Evolutionary conservation across 2,888 invertebrate species (phyloP), one percentile per base, ranked within the genome.

Genomic region (Acrobasis consociella): DNA sequence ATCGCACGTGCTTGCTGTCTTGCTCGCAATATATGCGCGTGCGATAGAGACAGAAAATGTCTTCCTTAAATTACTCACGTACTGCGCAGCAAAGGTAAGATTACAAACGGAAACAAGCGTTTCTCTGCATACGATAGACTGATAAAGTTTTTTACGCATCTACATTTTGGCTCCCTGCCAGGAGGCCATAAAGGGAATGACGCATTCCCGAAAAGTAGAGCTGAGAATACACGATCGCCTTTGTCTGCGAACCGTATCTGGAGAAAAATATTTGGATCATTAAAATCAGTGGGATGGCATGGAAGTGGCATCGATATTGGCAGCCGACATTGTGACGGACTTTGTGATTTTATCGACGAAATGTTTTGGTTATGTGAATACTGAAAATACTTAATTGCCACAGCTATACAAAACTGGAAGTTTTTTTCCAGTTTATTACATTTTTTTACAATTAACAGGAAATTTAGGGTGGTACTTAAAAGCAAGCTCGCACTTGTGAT

Each of bases 151-250:
- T 79, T 78, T 80, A 74, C 75, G 74, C 73, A 74, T 70, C 65
- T 67, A 69, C 75, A 65, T 68, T 65, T 74, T 81, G 80, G 80
- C 77, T 46, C 31, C 17, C 56, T 37, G 72, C 79, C 80, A 81
- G 74, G 66, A 63, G 65, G 49, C 62, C 62, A 69, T 69, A 68
- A 71, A 71, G 64, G 62, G 49, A 59, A 68, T 69, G 66, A 67
- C 67, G 71, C 68, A 67, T 68, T 67, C 62, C 31, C 31, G 31
- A 31, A 39, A 60, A 51, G 16, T 42, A 42, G 22, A 56, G 16
- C 42, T 2, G 39, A 56, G 42, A 13, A 17, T 42, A 56, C 56
- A 56, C 56, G 42, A 39, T 56, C 42, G 17, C 56, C 42, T 42
- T 42, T 56, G 56, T 56, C 42, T 17, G 42, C 42, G 22, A 56